Evolutionary conservation across 2,888 invertebrate species (phyloP), one percentile per base, ranked within the genome.

Genomic region (Dolomedes plantarius): DNA sequence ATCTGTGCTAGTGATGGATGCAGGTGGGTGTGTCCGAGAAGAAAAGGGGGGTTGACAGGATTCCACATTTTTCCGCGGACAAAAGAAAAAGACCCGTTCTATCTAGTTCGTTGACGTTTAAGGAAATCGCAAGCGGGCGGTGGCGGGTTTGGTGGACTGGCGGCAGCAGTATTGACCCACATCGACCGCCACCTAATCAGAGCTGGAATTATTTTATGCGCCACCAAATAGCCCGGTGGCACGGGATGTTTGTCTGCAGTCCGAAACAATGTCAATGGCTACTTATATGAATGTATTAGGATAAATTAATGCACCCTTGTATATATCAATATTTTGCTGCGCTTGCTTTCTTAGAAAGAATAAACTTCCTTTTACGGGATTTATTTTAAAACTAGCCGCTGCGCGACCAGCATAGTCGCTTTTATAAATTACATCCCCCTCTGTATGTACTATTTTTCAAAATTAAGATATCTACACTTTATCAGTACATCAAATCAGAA

Each of bases 11-110:
- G 39, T 74, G 74, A 74, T 74, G 36, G 64, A 39, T 64, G 56
- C 39, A 23, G 9, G 36, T 69, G 69, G 69, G 69, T 69, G 69
- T 69, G 69, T 23, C 74, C 28, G 31, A 11, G 27, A 64, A 64
- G 39, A 64, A 74, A 28, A 27, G 11, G 41, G 64, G 39, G 32
- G 46, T 5, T 6, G 56, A 19, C 56, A 74, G 74, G 64, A 74
- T 74, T 74, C 64, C 74, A 74, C 74, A 41, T 74, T 74, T 74
- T 74, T 64, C 64, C 36, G n/a, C 5, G 32, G 13, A 32, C 64
- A 73, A 73, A 39, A 56, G 64, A 39, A 19, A 7, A 56, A 32
- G 32, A 23, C 36, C 32, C 3, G 67, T 67, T 19, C 64, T 27
- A 74, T 62, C 29, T 74, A 31, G 74, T 36, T 46, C 62, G 32